Percentiles rank a stretch among this genome's conserved stretches.
Evolutionary conservation across 2,888 invertebrate species (phyloP).

Genomic region (Rhagonycha lutea): DNA sequence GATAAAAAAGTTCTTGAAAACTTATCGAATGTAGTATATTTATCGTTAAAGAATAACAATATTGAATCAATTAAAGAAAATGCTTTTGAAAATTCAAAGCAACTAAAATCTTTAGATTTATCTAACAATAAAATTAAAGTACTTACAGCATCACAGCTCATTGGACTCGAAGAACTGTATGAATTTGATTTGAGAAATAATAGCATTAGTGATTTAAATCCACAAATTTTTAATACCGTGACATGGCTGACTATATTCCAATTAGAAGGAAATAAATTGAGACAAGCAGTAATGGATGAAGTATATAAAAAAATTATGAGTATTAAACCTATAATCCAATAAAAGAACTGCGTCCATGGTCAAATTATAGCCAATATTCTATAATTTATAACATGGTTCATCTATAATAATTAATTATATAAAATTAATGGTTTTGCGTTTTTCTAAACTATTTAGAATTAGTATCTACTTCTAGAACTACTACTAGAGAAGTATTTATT

Average conservation of each 20-base stretch:
- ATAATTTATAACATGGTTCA: too few species aligned
- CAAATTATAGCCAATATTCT: too few species aligned
- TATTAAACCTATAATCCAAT: too few species aligned
- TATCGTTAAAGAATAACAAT: not conserved
- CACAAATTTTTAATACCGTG: not conserved
- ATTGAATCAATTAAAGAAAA: not conserved
- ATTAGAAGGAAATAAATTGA: slow-evolving; percentile 2
- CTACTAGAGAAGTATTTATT: too few species aligned
- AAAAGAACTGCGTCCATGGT: too few species aligned
- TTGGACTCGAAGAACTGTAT: not conserved
- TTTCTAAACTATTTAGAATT: too few species aligned
- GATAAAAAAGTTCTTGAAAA: not conserved
- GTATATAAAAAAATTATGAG: not conserved
- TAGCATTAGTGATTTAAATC: not conserved
- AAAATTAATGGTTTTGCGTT: too few species aligned
- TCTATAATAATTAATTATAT: too few species aligned
- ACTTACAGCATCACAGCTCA: not conserved
- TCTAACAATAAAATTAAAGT: not conserved
- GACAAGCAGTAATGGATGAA: not conserved
- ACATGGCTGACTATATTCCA: not conserved
- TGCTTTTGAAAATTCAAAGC: not conserved
- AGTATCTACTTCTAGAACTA: too few species aligned
- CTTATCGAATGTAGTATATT: not conserved
- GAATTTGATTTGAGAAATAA: not conserved
- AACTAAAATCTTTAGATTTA: not conserved